Percentiles rank a stretch among this genome's conserved stretches.
These are phyloP conservation scores for Drosophila aldrichi DNA, from an alignment of 2,888 invertebrate genomes.

Conservation along the genomic window DNA sequence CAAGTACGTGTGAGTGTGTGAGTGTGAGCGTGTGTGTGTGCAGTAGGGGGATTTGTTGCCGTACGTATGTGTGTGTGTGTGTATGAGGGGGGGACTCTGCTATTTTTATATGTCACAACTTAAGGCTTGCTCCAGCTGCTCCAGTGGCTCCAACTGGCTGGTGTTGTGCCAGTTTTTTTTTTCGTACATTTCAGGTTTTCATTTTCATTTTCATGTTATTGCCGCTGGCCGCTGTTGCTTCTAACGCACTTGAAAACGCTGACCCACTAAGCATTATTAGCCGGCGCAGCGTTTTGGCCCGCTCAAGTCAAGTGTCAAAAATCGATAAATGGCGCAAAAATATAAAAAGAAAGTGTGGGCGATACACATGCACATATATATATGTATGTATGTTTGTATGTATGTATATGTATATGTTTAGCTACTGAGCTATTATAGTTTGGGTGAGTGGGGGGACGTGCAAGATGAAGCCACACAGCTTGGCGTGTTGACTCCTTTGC, in stretches of 20 bases:
- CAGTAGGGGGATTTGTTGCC: slow-evolving; percentile 12
- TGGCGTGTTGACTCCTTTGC: slow-evolving; percentile 37
- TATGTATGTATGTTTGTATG: neutral
- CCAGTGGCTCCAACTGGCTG: slow-evolving; percentile 20
- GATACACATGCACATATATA: slow-evolving; percentile 3
- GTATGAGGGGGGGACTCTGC: slow-evolving; percentile 28
- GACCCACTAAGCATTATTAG: slow-evolving; percentile 78
- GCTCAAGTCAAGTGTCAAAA: slow-evolving; percentile 68
- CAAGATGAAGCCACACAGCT: slow-evolving; percentile 33
- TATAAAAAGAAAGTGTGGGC: slow-evolving; percentile 2
- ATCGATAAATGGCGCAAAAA: slow-evolving; percentile 65
- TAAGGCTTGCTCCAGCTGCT: slow-evolving; percentile 44
- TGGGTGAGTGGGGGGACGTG: slow-evolving; percentile 15
- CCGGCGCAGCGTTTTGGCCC: slow-evolving; percentile 56
- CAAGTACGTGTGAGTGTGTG: slow-evolving; percentile 9
- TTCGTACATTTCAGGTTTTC: slow-evolving; percentile 6
- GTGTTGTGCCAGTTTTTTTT: slow-evolving; percentile 66
- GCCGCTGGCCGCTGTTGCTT: slow-evolving; percentile 77
- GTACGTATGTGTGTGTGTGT: slow-evolving; percentile 20
- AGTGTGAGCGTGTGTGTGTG: slow-evolving; percentile 16
- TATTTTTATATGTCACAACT: slow-evolving; percentile 72
- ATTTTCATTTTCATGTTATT: slow-evolving; percentile 35
- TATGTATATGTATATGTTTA: neutral
- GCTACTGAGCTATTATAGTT: neutral
- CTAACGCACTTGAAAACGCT: slow-evolving; percentile 74